Conservation (phyloP, 2,888 invertebrate genomes). For the Parasteatoda lunata region DNA sequence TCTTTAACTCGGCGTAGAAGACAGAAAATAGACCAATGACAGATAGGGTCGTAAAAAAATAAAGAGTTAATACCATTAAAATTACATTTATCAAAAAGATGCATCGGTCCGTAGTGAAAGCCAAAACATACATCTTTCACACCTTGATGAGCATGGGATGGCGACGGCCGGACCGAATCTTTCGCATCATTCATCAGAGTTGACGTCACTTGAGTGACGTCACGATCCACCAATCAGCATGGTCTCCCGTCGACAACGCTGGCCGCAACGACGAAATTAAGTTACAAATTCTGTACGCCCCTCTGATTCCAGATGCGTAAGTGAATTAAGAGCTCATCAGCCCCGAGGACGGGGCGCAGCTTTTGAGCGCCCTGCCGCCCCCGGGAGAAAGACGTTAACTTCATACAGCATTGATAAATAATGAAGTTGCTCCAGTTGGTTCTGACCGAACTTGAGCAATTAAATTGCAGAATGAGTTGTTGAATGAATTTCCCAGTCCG, state of each 20-base stretch:
- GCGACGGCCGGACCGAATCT: constrained; percentile 59
- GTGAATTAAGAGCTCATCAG: constrained; percentile 68
- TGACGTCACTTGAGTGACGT: constrained; percentile 65
- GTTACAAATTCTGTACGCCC: constrained; percentile 67
- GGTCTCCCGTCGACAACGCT: constrained; percentile 43
- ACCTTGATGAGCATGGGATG: constrained; percentile 61
- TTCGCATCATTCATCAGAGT: constrained; percentile 54
- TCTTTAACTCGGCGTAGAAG: neutral
- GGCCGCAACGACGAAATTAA: constrained; percentile 61
- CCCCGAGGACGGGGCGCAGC: constrained; percentile 24
- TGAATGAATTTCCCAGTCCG: constrained; percentile 43
- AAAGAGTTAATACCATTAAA: constrained; percentile 64
- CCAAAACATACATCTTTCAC: constrained; percentile 69
- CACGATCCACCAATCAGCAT: constrained; percentile 54
- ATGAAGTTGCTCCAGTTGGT: constrained; percentile 57
- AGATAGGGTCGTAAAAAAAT: constrained; percentile 10
- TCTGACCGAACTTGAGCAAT: constrained; percentile 47
- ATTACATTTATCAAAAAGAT: constrained; percentile 62
- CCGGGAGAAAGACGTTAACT: constrained; percentile 36
- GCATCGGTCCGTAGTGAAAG: constrained; percentile 52
- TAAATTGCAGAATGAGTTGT: constrained; percentile 52
- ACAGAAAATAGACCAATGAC: constrained; percentile 2
- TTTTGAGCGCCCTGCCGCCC: constrained; percentile 10
- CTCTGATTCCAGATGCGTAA: constrained; percentile 64
- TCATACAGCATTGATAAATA: constrained; percentile 65